Base-by-base conservation (phyloP, 2,113 vertebrate species). In the Thunnus maccoyii region DNA sequence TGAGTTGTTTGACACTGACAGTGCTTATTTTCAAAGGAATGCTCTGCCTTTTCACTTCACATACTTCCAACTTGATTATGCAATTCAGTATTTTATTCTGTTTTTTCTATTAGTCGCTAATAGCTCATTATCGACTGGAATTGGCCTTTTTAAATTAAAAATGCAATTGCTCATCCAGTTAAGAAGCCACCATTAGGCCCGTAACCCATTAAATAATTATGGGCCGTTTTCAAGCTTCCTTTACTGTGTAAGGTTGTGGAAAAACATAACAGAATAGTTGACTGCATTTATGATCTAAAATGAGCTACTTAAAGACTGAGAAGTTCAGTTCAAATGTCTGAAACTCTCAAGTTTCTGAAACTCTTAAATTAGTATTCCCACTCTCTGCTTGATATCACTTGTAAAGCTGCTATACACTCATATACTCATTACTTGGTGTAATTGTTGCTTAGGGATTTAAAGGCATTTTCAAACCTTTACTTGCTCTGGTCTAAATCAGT, bases 121-220 rank as follows among this genome's bases (percentile, higher is more conserved):
- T 77, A 41, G n/a, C 46, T 65, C 15, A 77, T 77, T 77, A 51
- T 68, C 9, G 2, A 41, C 27, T 14, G 15, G 47, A 77, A 52
- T 27, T 41, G 75, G 46, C 47, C 30, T 61, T 44, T 68, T 51
- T 52, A 41, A 41, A 41, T 44, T 2, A 44, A 52, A 69, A 51
- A 61, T 68, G 46, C 27, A 60, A 18, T 50, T 17, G 2, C 36
- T 73, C 57, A 52, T 61, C 46, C 46, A 61, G 71, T 51, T 20
- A 73, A 52, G 14, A 18, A 16, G 57, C 5, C 50, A 55, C 55
- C 60, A 55, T 55, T 75, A 18, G 11, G 50, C n/a, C 16, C 2
- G 1, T 44, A 63, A 75, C 20, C 20, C 22, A 64, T 73, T 62
- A 62, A 62, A 73, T 52, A 62, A 36, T 52, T 51, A 61, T 61